phyloP scores from a whole-genome alignment of 2,797 vertebrate genomes.

The Sparus aurata region DNA sequence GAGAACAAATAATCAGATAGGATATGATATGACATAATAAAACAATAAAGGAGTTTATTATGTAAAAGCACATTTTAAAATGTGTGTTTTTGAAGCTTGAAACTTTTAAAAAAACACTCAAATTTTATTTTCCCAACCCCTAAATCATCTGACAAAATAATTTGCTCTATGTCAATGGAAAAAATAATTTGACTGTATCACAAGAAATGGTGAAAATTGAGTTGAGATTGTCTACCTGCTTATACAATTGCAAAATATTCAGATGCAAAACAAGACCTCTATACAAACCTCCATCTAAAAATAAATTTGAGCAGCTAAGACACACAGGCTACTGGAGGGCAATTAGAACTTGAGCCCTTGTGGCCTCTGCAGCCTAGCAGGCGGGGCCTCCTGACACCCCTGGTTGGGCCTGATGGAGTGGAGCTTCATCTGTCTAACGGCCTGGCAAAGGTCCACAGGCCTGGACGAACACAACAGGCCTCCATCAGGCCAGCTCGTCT shows the following conservation, averaged over 20 bases:
- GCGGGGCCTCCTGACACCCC: constrained; percentile 79
- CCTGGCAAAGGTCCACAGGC: constrained; percentile 84
- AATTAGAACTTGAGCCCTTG: constrained; percentile 71
- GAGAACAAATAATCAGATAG: too few relatives aligned
- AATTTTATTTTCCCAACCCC: neutral
- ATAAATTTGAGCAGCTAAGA: constrained; percentile 61
- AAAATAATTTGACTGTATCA: neutral
- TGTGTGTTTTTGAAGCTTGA: neutral
- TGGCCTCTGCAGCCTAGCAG: constrained; percentile 59
- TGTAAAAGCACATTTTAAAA: too few relatives aligned
- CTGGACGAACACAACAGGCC: constrained; percentile 80
- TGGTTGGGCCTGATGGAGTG: constrained; percentile 86
- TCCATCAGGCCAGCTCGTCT: constrained; percentile 71
- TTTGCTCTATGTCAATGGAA: neutral
- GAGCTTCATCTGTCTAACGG: constrained; percentile 88
- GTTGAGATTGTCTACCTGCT: neutral
- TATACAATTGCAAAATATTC: constrained; percentile 1
- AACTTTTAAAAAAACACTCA: neutral
- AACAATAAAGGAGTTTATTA: too few relatives aligned
- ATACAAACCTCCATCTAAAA: constrained; percentile 41
- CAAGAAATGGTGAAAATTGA: neutral
- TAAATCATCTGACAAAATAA: neutral
- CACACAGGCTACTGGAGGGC: constrained; percentile 66
- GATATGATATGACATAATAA: too few relatives aligned
- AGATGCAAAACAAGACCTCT: constrained; percentile 30